Evolutionary conservation across 2,113 vertebrate species (phyloP).

Genomic region (Oceanodroma tethys): DNA sequence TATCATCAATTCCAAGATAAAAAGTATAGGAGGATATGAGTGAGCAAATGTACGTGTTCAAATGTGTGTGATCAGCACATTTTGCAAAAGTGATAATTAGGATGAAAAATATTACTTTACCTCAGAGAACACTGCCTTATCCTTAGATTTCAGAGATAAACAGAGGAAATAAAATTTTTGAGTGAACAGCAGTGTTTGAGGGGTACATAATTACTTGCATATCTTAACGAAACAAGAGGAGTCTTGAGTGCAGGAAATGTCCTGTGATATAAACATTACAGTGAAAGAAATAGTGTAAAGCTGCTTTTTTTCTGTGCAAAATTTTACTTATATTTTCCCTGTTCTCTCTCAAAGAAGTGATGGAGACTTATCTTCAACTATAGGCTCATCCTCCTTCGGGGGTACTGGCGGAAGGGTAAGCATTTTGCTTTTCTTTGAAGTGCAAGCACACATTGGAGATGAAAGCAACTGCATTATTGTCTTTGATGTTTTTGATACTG

Average conservation of each 20-base stretch:
- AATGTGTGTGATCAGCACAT: background rate
- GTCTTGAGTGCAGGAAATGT: background rate
- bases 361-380: constrained; percentile 46
- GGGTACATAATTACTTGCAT: background rate
- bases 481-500: constrained; percentile 80
- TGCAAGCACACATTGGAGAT: constrained; percentile 71
- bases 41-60: background rate
- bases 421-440: constrained; percentile 77
- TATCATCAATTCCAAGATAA: background rate
- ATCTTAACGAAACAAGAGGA: background rate
- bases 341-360: constrained; percentile 39
- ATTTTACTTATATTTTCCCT: constrained; percentile 1
- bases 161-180: background rate
- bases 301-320: background rate
- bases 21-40: background rate
- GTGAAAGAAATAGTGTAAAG: background rate
- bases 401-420: constrained; percentile 59
- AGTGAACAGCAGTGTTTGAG: background rate
- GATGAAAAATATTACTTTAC: background rate
- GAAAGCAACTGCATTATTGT: constrained; percentile 77
- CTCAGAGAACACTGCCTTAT: background rate
- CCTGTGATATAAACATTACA: background rate
- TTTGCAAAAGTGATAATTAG: background rate
- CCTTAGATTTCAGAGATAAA: background rate
- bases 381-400: constrained; percentile 58